Conservation (phyloP, 1,140 invertebrate species). For the Globodera rostochiensis region DNA sequence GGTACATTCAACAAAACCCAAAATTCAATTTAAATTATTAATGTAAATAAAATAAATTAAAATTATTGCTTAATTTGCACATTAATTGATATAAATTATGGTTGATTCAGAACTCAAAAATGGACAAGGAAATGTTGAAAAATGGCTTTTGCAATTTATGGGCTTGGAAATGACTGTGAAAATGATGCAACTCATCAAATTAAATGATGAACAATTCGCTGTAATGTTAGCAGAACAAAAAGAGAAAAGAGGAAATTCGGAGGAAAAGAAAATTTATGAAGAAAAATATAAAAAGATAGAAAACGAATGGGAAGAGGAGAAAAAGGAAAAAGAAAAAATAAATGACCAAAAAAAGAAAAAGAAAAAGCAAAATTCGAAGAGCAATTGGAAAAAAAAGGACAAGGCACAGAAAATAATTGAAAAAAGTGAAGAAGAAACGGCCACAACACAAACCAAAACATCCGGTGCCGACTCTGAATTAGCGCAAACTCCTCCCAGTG, state of each 20-base stretch:
- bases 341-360: background rate
- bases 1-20: background rate
- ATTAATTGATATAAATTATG: too few relatives aligned
- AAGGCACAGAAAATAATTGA: background rate
- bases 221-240: background rate
- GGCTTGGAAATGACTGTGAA: background rate
- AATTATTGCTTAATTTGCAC: too few relatives aligned
- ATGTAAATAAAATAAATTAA: too few relatives aligned
- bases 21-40: background rate
- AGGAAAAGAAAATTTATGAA: slow-evolving; percentile 2
- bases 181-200: background rate
- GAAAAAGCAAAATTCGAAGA: background rate
- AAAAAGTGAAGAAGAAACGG: background rate
- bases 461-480: too few relatives aligned
- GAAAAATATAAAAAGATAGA: background rate
- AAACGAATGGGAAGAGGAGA: background rate
- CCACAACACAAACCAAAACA: background rate
- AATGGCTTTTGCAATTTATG: background rate
- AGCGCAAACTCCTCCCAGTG: too few relatives aligned
- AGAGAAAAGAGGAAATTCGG: background rate
- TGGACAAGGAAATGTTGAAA: background rate
- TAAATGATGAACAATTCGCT: background rate
- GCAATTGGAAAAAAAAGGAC: background rate
- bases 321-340: background rate
- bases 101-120: background rate